phyloP scores from a whole-genome alignment of 2,888 invertebrate genomes.

The Drosophila cracens region DNA sequence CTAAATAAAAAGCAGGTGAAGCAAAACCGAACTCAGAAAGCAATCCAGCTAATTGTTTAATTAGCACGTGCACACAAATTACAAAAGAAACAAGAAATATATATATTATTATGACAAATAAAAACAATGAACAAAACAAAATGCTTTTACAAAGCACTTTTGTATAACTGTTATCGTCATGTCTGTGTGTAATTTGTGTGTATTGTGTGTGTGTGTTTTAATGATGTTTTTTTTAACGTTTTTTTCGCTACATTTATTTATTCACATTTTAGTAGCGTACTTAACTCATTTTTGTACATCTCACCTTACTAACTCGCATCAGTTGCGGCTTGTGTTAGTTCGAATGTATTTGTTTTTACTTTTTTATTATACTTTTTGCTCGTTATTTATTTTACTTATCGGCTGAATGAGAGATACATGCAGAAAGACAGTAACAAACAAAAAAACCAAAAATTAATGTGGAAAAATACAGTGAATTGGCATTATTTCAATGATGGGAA shows the following conservation, averaged over 20 bases:
- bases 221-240: conserved; percentile 15
- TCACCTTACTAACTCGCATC: conserved; percentile 46
- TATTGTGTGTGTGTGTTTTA: conserved; percentile 12
- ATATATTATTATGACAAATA: conserved; percentile 22
- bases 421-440: conserved; percentile 17
- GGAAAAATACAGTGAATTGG: conserved; percentile 17
- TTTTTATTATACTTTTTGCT: conserved; percentile 19
- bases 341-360: conserved; percentile 15
- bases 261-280: conserved; percentile 37
- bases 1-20: conserved; percentile 9
- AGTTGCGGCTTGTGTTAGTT: conserved; percentile 45
- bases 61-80: conserved; percentile 72
- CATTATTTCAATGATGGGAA: conserved; percentile 20
- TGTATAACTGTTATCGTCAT: conserved; percentile 15
- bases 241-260: conserved; percentile 38
- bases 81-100: conserved; percentile 25
- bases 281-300: conserved; percentile 39
- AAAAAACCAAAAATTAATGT: conserved; percentile 1
- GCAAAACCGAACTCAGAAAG: conserved; percentile 50
- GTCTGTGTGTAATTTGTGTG: conserved; percentile 9
- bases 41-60: conserved; percentile 58
- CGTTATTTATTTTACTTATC: conserved; percentile 35
- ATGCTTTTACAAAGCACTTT: conserved; percentile 30
- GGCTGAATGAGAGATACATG: conserved; percentile 1
- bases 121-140: conserved; percentile 32